Evolutionary conservation across 2,888 invertebrate species (phyloP), one percentile per base, ranked within the genome.

Genomic region (Noctua fimbriata): DNA sequence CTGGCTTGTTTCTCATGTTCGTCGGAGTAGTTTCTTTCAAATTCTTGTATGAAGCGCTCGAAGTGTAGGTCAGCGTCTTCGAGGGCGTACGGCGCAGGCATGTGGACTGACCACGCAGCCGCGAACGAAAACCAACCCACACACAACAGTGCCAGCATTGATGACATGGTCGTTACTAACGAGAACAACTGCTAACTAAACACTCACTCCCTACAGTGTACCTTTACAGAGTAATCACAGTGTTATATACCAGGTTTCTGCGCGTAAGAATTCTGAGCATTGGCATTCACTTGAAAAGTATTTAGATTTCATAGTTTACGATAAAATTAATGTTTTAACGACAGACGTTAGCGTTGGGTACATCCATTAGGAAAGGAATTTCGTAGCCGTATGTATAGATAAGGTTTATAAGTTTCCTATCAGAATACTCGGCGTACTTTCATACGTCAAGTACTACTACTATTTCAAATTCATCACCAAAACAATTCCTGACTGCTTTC

Each of bases 1-100:
- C 87, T 83, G 5, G 16, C 2, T 67, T 69, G 69, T n/a, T 82
- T 89, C 49, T 89, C 88, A 0, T 44, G 1, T 32, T 79, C 65
- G 14, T 73, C 5, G 1, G 36, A 52, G 69, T 89, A 89, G 1
- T 79, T 24, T 52, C 69, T 73, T 14, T 52, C 14, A 24, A 58
- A 69, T 16, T 81, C 12, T n/a, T 60, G 32, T 2, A 87, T 78
- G 44, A 88, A 89, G 1, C n/a, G 12, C 63, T 88, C 79, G 36
- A 89, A 89, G 58, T 66, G 47, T 0, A 10, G 12, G 28, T 81
- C 79, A 0, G 86, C 88, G 5, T 87, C 60, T 55, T 81, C 82
- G 6, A 69, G 55, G 12, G n/a, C 10, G 63, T 75, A 84, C 5
- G 55, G 55, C 7, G 44, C n/a, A 6, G 49, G 60, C 5, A 41